Evolutionary conservation across 1,140 invertebrate species (phyloP).

Genomic region (Aphelinus certus): DNA sequence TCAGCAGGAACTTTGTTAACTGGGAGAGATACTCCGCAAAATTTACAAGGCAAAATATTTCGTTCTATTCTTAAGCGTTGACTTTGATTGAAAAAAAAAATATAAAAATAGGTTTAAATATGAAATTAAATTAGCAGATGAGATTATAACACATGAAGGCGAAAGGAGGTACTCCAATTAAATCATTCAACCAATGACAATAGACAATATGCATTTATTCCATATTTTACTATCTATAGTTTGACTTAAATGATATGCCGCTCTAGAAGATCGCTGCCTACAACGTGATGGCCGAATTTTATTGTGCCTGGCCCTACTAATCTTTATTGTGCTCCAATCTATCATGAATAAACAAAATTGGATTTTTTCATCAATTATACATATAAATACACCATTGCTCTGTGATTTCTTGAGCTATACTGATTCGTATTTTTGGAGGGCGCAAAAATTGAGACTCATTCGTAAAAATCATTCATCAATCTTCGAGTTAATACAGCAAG

Average conservation of each 20-base stretch:
- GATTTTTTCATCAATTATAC: slow-evolving; percentile 48
- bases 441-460: neutral
- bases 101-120: too few species aligned
- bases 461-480: slow-evolving; percentile 6
- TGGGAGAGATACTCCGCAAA: too few species aligned
- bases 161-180: too few species aligned
- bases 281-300: slow-evolving; percentile 65
- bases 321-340: slow-evolving; percentile 65
- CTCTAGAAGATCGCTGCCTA: slow-evolving; percentile 65
- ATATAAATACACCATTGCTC: slow-evolving; percentile 40
- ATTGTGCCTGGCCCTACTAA: slow-evolving; percentile 67
- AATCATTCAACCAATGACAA: slow-evolving; percentile 46
- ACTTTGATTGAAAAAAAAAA: too few species aligned
- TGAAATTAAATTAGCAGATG: too few species aligned
- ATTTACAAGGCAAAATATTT: too few species aligned
- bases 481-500: neutral
- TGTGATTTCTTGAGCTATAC: slow-evolving; percentile 10
- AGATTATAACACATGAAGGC: too few species aligned
- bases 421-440: neutral
- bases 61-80: too few species aligned
- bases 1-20: too few species aligned
- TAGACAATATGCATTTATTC: slow-evolving; percentile 67
- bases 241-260: slow-evolving; percentile 62
- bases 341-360: slow-evolving; percentile 58
- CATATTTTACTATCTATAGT: slow-evolving; percentile 63